A percentile compares a stretch with the other conserved stretches of the same genome.
These are phyloP conservation scores for Chrysogorgia sp. DNA, from an alignment of 92 coral and sea anemone genomes.

Conservation along the genomic window DNA sequence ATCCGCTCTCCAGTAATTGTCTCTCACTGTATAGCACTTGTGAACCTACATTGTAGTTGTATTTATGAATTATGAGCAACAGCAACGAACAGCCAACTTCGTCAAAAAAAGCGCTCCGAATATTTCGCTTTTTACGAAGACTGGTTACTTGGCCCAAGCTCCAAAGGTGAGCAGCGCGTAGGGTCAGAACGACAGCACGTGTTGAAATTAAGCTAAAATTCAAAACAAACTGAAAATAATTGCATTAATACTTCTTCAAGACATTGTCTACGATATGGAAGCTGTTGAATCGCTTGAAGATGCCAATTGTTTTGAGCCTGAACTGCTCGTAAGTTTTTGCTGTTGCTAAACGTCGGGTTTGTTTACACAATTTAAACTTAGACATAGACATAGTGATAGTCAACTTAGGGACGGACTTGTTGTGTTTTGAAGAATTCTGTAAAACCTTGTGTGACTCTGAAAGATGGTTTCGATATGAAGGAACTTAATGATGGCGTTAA, in stretches of 20 bases:
- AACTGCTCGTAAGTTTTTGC: neutral
- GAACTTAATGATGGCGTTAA: constrained; percentile 70
- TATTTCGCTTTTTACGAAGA: neutral
- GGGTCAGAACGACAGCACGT: neutral
- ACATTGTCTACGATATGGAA: neutral
- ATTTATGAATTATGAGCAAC: too few relatives aligned
- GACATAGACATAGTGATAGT: too few relatives aligned
- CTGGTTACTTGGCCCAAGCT: neutral
- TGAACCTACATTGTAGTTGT: neutral
- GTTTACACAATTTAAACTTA: neutral
- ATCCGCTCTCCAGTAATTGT: too few relatives aligned
- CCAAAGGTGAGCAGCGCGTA: neutral
- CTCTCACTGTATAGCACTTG: too few relatives aligned
- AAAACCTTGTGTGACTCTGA: constrained; percentile 66
- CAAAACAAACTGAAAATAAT: too few relatives aligned
- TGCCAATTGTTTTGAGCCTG: neutral
- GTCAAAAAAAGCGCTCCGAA: neutral
- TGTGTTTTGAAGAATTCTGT: constrained; percentile 60
- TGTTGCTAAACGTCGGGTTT: neutral
- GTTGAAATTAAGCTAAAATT: neutral
- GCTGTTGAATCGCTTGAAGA: constrained; percentile 30
- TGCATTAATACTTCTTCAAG: too few relatives aligned
- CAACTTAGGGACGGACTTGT: neutral
- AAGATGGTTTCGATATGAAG: constrained; percentile 72
- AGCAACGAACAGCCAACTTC: neutral